Evolutionary conservation across 2,888 invertebrate species (phyloP).

Genomic region (Cephalotes varians): DNA sequence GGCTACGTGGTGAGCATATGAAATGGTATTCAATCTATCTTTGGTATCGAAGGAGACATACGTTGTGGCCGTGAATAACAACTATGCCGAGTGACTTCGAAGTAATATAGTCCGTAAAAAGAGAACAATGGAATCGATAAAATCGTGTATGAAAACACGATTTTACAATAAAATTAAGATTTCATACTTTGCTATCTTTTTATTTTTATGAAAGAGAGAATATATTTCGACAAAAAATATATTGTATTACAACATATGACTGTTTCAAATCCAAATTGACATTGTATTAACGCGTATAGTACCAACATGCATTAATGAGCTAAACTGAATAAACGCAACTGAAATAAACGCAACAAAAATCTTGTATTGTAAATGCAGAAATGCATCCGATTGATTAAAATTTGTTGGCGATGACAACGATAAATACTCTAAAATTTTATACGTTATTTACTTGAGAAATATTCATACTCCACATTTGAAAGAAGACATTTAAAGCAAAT

Average conservation of each 20-base stretch:
- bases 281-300: not conserved
- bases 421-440: not conserved
- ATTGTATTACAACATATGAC: not conserved
- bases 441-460: not conserved
- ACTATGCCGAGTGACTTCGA: slow-evolving; percentile 79
- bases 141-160: not conserved
- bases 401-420: not conserved
- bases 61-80: slow-evolving; percentile 82
- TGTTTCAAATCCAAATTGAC: not conserved
- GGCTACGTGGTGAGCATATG: slow-evolving; percentile 83
- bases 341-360: not conserved
- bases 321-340: not conserved
- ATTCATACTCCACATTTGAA: not conserved
- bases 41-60: slow-evolving; percentile 70
- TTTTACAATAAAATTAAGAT: not conserved
- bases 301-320: not conserved
- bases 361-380: not conserved
- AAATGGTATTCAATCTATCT: slow-evolving; percentile 84
- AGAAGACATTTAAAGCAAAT: slow-evolving; percentile 17
- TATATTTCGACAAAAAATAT: not conserved
- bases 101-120: slow-evolving; percentile 76
- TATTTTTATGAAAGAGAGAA: not conserved
- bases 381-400: not conserved
- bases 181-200: not conserved
- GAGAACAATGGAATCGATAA: slow-evolving; percentile 62